Evolutionary conservation across 2,113 vertebrate genomes (phyloP).

Genomic region (Actenoides lindsayi): DNA sequence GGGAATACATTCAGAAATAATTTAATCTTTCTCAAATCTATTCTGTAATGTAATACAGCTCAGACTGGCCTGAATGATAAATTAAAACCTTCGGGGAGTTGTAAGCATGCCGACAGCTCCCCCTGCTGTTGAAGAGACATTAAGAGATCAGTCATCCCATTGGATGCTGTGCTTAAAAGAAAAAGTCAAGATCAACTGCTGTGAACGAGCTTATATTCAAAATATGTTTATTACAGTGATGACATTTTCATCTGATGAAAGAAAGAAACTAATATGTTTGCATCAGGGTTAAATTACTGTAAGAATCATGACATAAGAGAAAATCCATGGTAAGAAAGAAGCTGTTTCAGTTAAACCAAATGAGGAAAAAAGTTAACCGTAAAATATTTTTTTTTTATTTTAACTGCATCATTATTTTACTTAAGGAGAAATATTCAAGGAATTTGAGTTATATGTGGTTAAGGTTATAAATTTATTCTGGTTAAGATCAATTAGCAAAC

Average conservation of each 20-base stretch:
- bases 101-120: conserved; percentile 45
- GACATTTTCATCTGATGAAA: background rate
- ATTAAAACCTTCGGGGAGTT: background rate
- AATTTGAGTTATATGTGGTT: background rate
- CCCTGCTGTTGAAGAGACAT: conserved; percentile 44
- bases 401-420: background rate
- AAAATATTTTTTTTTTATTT: background rate
- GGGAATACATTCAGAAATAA: background rate
- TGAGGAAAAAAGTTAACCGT: background rate
- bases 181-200: background rate
- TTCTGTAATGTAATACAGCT: background rate
- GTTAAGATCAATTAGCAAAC: background rate
- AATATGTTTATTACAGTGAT: background rate
- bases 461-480: background rate
- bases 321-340: background rate
- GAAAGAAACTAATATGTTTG: background rate
- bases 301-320: background rate
- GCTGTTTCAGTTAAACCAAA: background rate
- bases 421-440: background rate
- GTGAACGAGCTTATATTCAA: background rate
- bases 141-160: background rate
- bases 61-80: background rate
- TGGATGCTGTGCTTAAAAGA: background rate
- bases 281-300: background rate
- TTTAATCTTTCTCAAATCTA: conserved; percentile 35